Base-by-base conservation (phyloP, 2,888 invertebrate genomes). In the Nomada fucata region DNA sequence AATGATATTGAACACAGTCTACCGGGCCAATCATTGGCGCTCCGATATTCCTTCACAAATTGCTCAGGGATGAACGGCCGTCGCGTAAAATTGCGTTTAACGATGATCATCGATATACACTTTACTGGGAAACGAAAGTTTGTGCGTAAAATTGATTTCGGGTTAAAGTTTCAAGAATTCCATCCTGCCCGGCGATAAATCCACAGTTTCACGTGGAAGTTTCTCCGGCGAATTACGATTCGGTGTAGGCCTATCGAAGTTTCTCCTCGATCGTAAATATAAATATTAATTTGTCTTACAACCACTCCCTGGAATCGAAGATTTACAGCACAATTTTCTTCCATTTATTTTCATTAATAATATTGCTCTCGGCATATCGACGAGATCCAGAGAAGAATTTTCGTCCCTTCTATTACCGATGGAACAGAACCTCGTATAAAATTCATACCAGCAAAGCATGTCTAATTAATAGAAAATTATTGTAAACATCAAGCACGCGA, bases 251-350 rank as follows among this genome's bases (percentile, higher is more conserved):
- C 69, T 75, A 29, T 26, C 44, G 47, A 52, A 73, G 52, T 74
- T 59, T 65, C 44, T 44, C 13, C 53, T 55, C 29, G 52, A 18
- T 55, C 61, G 47, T 26, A 50, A n/a, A 74, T 78, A 78, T 78
- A 78, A 74, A 74, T 78, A 75, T 74, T 68, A 68, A 78, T 74
- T 74, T 68, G 36, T 26, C 13, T 61, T 29, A 20, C 36, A 67
- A 53, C 50, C 47, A 23, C 29, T 60, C 29, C 11, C 60, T 9
- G 18, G 69, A 63, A 63, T 63, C 20, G 23, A 29, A 20, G 44
- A 20, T 70, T 53, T 23, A 42, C 18, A 5, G 10, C n/a, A 13
- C 15, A 9, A 7, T 18, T 61, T 53, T 20, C 18, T 20, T 23
- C 13, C 13, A 68, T 15, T 20, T 47, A 20, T 73, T 67, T 71